Evolutionary conservation across 2,888 invertebrate genomes (phyloP), one percentile per base, ranked within the genome.

Genomic region (Cremastinae sp.): DNA sequence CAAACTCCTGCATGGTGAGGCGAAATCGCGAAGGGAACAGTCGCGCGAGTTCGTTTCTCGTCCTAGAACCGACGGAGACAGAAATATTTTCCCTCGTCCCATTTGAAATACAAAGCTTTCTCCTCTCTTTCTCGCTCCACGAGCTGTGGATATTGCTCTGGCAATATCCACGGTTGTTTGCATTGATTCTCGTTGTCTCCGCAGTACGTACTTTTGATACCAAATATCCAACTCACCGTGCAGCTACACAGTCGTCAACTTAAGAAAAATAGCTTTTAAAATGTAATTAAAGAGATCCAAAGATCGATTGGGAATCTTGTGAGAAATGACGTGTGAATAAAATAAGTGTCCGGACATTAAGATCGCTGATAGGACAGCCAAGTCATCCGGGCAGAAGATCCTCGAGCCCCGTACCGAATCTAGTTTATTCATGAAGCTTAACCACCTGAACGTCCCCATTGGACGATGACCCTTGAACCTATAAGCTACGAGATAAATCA

Each of bases 141-240:
- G 28, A 62, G 22, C 36, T 45, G 45, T 54, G 85, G 86, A 87
- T 87, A 88, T 87, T 85, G 85, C 84, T 82, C 82, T 61, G 38
- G 84, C 85, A 85, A 88, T 88, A 88, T 87, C 84, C 83, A 38
- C 14, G 83, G 83, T 87, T 87, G 86, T 86, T 87, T 88, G 86
- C 87, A 87, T 86, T 87, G 86, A 87, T 86, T 87, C 84, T 83
- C 82, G 81, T 82, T 82, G 83, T 84, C 84, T 85, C 82, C 84
- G 83, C 38, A 36, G 54, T 34, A 56, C 14, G 8, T 14, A 7
- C n/a, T n/a, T 28, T 22, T 22, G 20, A 14, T 8, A 38, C 49
- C 20, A 10, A 54, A 41, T 20, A 53, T 9, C 43, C 22, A 43
- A 59, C 22, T 14, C 41, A 59, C 59, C n/a, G 43, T 41, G 2